A percentile compares a stretch with the other conserved stretches of the same genome.
Evolutionary conservation across 1,140 invertebrate genomes (phyloP).

Genomic region (Nephila pilipes): DNA sequence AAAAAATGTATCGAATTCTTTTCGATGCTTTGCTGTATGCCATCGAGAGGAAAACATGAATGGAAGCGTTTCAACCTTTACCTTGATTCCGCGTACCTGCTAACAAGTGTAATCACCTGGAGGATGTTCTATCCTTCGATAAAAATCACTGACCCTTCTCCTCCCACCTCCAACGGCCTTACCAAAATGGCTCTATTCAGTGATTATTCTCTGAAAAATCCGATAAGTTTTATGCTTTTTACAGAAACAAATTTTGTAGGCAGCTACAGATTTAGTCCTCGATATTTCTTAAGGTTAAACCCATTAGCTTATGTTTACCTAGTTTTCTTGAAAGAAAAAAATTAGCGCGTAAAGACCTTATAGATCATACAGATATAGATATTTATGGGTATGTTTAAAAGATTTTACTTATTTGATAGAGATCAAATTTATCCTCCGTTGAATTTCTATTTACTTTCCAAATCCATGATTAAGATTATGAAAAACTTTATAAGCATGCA

Average conservation of each 20-base stretch:
- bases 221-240: background rate
- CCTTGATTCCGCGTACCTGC: constrained; percentile 55
- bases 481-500: no score
- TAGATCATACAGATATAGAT: no score
- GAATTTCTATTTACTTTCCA: no score
- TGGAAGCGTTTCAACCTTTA: constrained; percentile 59
- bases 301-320: no score
- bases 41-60: constrained; percentile 2
- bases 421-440: no score
- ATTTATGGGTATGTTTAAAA: no score
- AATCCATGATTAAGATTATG: no score
- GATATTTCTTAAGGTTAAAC: no score
- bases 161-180: background rate
- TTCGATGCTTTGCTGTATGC: background rate
- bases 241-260: background rate
- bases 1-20: background rate
- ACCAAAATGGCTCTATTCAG: background rate
- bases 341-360: no score
- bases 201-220: background rate
- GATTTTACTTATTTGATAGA: no score
- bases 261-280: no score
- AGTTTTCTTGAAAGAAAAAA: no score
- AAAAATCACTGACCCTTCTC: constrained; percentile 23
- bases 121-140: constrained; percentile 36
- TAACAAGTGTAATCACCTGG: constrained; percentile 66